These are phyloP conservation scores for Campaea margaritaria DNA, from an alignment of 2,888 invertebrate genomes.

Conservation along the genomic window DNA sequence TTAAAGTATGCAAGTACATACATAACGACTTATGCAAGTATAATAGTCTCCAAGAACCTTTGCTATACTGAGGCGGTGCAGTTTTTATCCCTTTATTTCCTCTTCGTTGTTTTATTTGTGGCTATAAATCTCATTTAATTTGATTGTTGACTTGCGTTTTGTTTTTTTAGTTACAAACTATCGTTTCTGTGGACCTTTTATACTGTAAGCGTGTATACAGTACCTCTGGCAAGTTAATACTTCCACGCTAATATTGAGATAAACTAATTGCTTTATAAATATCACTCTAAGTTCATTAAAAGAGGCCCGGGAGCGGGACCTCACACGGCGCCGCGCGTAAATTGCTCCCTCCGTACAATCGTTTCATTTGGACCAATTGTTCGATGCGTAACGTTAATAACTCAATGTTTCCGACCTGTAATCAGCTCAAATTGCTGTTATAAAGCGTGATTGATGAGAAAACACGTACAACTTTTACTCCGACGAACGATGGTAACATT, in stretches of 20 bases:
- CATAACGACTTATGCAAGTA: too few species aligned
- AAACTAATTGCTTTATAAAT: conserved; percentile 75
- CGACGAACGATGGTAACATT: conserved; percentile 8
- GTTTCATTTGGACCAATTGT: conserved; percentile 39
- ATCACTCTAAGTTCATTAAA: conserved; percentile 65
- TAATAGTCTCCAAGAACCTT: too few species aligned
- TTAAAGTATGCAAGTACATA: too few species aligned
- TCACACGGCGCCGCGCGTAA: conserved; percentile 50
- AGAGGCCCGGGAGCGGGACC: conserved; percentile 48
- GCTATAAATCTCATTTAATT: too few species aligned
- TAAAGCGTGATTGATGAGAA: conserved; percentile 40
- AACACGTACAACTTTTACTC: conserved; percentile 15
- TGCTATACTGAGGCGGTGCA: too few species aligned
- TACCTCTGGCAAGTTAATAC: conserved; percentile 59
- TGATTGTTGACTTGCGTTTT: too few species aligned
- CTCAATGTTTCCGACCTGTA: conserved; percentile 40
- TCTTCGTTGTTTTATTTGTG: too few species aligned
- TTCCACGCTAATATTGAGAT: conserved; percentile 67
- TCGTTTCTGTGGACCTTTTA: conserved; percentile 18
- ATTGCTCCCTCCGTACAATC: conserved; percentile 38
- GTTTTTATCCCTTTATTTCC: too few species aligned
- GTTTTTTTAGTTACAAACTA: too few species aligned
- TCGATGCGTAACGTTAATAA: conserved; percentile 39
- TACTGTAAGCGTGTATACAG: conserved; percentile 33
- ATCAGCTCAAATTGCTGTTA: conserved; percentile 41